phyloP scores from a whole-genome alignment of 2,113 vertebrate genomes.

The Carlito syrichta region DNA sequence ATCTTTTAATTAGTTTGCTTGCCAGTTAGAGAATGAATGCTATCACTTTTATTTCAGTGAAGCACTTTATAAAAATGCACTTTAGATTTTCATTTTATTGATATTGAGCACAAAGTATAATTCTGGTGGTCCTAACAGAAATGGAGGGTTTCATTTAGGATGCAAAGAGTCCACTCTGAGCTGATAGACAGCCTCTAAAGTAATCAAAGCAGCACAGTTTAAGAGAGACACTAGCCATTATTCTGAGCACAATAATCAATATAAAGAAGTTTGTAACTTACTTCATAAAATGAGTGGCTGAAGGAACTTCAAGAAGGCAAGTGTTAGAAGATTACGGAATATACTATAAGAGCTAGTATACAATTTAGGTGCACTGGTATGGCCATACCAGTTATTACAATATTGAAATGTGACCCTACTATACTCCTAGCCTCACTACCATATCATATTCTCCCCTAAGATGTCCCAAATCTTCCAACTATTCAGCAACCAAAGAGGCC shows the following conservation, averaged over 20 bases:
- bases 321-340: background rate
- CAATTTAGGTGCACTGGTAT: background rate
- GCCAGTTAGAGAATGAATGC: background rate
- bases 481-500: background rate
- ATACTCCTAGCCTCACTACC: too few species aligned
- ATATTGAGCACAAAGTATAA: background rate
- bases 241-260: background rate
- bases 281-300: background rate
- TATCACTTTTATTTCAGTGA: background rate
- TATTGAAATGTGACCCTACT: background rate
- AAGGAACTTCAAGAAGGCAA: background rate
- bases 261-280: background rate
- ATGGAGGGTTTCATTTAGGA: background rate
- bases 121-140: background rate
- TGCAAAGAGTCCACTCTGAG: background rate
- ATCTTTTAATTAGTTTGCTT: conserved; percentile 35
- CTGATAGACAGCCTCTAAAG: background rate
- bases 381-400: background rate
- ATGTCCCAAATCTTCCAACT: background rate
- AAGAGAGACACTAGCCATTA: background rate
- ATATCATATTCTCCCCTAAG: background rate
- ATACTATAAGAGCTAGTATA: background rate
- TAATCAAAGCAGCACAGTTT: background rate
- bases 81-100: background rate
- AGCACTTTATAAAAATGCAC: background rate